Percentiles rank a stretch among this genome's conserved stretches.
Evolutionary conservation across 2,888 invertebrate genomes (phyloP).

Genomic region (Drosophila longiperda): DNA sequence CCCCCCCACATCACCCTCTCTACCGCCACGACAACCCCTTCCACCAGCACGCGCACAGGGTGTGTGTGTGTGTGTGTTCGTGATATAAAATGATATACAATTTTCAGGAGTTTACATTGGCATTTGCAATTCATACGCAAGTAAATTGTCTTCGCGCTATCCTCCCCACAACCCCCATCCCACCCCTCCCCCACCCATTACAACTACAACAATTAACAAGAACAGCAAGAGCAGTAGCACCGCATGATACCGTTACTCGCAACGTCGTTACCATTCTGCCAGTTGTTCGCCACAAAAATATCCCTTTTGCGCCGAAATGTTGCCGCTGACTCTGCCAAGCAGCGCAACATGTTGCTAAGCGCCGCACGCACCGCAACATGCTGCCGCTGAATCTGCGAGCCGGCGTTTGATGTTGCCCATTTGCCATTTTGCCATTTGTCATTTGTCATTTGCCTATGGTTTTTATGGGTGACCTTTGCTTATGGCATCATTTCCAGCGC

Average conservation of each 20-base stretch:
- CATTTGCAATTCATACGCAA: slow-evolving; percentile 68
- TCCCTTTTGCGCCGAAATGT: slow-evolving; percentile 22
- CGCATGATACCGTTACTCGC: slow-evolving; percentile 11
- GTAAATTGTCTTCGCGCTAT: slow-evolving; percentile 51
- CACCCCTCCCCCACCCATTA: neutral
- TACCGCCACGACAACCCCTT: slow-evolving; percentile 1
- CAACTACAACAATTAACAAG: neutral
- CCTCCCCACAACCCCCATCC: neutral
- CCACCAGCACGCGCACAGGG: neutral
- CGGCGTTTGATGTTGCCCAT: slow-evolving; percentile 14
- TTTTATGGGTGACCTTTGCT: neutral
- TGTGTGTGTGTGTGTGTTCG: slow-evolving; percentile 13
- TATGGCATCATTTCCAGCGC: neutral
- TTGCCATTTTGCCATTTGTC: slow-evolving; percentile 6
- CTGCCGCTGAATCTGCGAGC: slow-evolving; percentile 55
- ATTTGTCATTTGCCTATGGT: slow-evolving; percentile 12
- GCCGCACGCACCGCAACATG: slow-evolving; percentile 14
- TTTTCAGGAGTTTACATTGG: slow-evolving; percentile 67
- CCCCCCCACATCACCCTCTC: neutral
- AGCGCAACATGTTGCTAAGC: slow-evolving; percentile 60
- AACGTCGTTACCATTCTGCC: slow-evolving; percentile 14
- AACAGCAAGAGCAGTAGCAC: neutral
- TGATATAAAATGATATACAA: slow-evolving; percentile 60
- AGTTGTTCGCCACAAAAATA: slow-evolving; percentile 22
- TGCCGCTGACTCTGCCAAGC: slow-evolving; percentile 53